Conservation (phyloP, 2,113 vertebrate genomes). For the Melanerpes aurifrons region DNA sequence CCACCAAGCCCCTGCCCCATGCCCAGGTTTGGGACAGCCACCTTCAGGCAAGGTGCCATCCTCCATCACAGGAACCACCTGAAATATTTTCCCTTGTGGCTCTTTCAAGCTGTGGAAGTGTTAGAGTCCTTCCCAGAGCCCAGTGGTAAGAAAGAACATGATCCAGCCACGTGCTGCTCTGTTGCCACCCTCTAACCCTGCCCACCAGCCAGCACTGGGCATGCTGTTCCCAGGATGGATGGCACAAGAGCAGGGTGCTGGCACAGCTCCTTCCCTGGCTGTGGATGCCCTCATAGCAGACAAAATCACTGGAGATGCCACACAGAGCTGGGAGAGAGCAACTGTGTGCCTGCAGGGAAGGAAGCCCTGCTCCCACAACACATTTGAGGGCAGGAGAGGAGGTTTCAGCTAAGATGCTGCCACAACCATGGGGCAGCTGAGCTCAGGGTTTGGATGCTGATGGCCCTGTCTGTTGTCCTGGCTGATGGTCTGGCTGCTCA, state of each 20-base stretch:
- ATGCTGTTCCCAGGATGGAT: background rate
- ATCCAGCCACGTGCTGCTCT: background rate
- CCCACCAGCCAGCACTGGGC: background rate
- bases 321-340: background rate
- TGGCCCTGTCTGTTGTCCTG: background rate
- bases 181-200: background rate
- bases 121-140: background rate
- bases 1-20: fast-evolving
- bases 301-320: background rate
- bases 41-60: fast-evolving
- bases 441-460: background rate
- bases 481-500: background rate
- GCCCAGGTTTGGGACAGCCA: background rate
- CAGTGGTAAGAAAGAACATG: fast-evolving
- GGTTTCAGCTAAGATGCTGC: background rate
- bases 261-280: fast-evolving
- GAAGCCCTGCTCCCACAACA: fast-evolving
- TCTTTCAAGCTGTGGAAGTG: background rate
- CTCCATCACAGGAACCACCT: background rate
- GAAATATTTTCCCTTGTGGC: background rate
- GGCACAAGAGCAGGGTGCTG: fast-evolving
- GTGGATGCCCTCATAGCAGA: background rate
- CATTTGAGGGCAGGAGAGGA: background rate
- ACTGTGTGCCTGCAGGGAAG: fast-evolving
- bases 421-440: fast-evolving